Base-by-base conservation (phyloP, 2,797 vertebrate species). In the Hirundo rustica region DNA sequence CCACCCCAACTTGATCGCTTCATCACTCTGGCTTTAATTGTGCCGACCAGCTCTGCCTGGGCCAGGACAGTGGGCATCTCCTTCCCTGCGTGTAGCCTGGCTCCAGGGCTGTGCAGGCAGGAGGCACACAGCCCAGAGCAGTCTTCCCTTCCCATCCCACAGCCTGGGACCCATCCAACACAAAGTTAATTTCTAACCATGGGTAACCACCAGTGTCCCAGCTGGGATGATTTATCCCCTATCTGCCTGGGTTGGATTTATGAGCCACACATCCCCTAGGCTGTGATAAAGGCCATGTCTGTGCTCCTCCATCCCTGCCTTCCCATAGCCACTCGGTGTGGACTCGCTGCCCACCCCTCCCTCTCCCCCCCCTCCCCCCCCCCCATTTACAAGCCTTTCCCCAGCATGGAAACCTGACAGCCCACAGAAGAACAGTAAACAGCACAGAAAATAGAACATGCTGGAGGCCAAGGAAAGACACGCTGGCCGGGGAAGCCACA, bases 391-490 rank as follows among this genome's bases (percentile, higher is more conserved):
- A 97, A 97, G 96, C 92, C 97, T 97, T 96, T 79, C 93, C 38
- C 96, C 97, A 96, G 97, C 70, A 50, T 54, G 96, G 97, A 98
- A 98, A 98, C 95, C 97, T 97, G 97, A 97, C 98, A 98, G 98
- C 97, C 98, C 97, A 20, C 97, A 97, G 98, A 97, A 98, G 98
- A 98, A 98, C 98, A 98, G 98, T 98, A 98, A 98, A 98, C 97
- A 98, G 95, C 92, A 29, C 92, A 97, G 95, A 96, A 97, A 97
- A 97, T 96, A 97, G 95, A 91, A 96, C 85, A 88, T 9, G 65
- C 79, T 91, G 92, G 75, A 97, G 93, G 87, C 86, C 88, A 96
- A 58, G 86, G 93, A 94, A 95, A 96, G 96, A 96, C 88, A 68
- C 9, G 55, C 94, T 8, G 75, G 72, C 66, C 9, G 0, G 80